phyloP scores from a whole-genome alignment of 2,113 vertebrate species.

The Mohoua ochrocephala region DNA sequence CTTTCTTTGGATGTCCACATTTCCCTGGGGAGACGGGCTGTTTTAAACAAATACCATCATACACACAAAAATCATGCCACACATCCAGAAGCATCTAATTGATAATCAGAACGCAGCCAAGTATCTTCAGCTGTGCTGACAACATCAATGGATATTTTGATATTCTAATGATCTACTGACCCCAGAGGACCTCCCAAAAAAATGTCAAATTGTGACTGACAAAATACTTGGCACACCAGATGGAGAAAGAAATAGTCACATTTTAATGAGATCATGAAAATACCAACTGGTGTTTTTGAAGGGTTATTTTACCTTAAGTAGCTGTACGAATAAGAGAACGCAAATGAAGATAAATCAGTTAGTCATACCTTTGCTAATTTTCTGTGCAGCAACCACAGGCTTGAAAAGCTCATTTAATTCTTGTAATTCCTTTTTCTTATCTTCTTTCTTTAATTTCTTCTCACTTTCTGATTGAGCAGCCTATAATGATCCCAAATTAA shows the following conservation, averaged over 20 bases:
- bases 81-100: not conserved
- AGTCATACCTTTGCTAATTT: slow-evolving; percentile 92
- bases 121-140: not conserved
- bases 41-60: not conserved
- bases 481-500: slow-evolving; percentile 56
- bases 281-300: not conserved
- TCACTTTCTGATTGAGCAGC: slow-evolving; percentile 79
- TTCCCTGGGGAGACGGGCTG: not conserved
- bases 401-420: slow-evolving; percentile 97
- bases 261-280: not conserved
- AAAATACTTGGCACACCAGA: not conserved
- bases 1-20: not conserved
- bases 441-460: slow-evolving; percentile 84
- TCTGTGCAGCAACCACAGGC: slow-evolving; percentile 93
- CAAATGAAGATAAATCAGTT: not conserved
- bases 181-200: not conserved
- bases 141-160: not conserved
- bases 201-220: not conserved
- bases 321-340: not conserved
- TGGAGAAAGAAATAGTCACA: not conserved
- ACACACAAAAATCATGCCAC: not conserved
- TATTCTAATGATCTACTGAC: not conserved
- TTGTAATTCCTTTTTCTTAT: slow-evolving; percentile 94
- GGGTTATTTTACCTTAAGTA: not conserved
- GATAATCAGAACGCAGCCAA: not conserved